Conservation (phyloP, 2,113 vertebrate species). For the Gambusia affinis region DNA sequence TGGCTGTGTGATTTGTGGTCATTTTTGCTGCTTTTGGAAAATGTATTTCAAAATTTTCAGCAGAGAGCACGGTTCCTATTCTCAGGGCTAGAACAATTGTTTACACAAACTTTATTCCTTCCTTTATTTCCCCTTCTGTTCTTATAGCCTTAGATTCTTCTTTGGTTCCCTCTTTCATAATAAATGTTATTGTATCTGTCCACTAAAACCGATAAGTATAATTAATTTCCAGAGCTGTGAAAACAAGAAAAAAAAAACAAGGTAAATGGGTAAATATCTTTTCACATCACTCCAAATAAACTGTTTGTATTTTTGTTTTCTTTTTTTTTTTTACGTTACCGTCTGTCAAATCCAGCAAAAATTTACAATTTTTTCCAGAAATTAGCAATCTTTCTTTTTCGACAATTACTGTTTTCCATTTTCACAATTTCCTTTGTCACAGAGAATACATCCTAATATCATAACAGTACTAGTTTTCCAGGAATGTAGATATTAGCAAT, state of each 20-base stretch:
- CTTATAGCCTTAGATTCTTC: not conserved
- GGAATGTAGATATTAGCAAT: slow-evolving; percentile 13
- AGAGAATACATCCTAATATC: slow-evolving; percentile 2
- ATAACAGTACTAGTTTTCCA: not conserved
- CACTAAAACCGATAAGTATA: not conserved
- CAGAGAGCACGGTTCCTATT: not conserved
- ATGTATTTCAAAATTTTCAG: not conserved
- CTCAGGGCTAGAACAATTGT: not conserved
- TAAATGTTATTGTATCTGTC: not conserved
- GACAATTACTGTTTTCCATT: too few species aligned
- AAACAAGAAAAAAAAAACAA: too few species aligned
- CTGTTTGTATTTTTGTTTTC: too few species aligned
- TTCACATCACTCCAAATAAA: too few species aligned
- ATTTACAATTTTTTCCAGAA: too few species aligned
- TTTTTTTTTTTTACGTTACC: too few species aligned
- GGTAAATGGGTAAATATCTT: too few species aligned
- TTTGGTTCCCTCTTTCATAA: not conserved
- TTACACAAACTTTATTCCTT: not conserved
- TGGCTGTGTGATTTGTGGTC: too few species aligned
- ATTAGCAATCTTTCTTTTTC: too few species aligned
- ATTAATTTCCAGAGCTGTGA: too few species aligned
- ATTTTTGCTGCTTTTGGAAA: too few species aligned
- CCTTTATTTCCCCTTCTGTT: not conserved
- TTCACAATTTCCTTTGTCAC: not conserved
- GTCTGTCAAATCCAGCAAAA: too few species aligned